Evolutionary conservation across 2,888 invertebrate genomes (phyloP), one percentile per base, ranked within the genome.

Genomic region (Petrolisthes manimaculis): DNA sequence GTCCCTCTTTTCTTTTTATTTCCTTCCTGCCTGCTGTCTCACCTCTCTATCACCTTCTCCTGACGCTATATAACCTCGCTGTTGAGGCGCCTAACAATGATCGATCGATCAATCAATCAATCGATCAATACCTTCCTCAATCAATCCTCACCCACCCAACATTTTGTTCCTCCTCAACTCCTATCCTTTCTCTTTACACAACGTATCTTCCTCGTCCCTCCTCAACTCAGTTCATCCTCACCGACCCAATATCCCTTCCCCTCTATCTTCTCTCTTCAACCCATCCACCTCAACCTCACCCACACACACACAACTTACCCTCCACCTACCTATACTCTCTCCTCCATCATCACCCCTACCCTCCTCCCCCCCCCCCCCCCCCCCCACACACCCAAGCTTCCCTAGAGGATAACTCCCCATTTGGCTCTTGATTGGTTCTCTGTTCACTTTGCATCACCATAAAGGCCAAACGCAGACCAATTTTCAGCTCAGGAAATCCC

Each of bases 391-490:
- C 77, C 51, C 77, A 24, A 51, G 79, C 79, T 18, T 80, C 80
- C 80, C 55, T 9, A 6, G 56, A 77, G 84, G 61, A 53, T 77
- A 75, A 75, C 61, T 77, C 77, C 61, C 77, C 84, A 84, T 84
- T 84, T 84, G 77, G 56, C 61, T 56, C 56, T 75, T 84, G 84
- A 84, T 84, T 84, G 77, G 77, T 84, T 84, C n/a, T 24, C 84
- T 77, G 84, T 84, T 77, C 84, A 84, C 84, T 84, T 51, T 84
- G 77, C 85, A 67, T 71, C 85, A 85, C 79, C 85, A 69, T 85
- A 79, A 85, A 84, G 77, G 75, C 74, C 84, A 84, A 77, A 84
- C 37, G 53, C 75, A 77, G 6, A 84, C 84, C 84, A 84, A 77
- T 84, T 84, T 84, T 84, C 84, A 75, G 21, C 83, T 69, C 77